These are phyloP conservation scores for Chionomys nivalis DNA, from an alignment of 2,113 vertebrate species.

Conservation along the genomic window DNA sequence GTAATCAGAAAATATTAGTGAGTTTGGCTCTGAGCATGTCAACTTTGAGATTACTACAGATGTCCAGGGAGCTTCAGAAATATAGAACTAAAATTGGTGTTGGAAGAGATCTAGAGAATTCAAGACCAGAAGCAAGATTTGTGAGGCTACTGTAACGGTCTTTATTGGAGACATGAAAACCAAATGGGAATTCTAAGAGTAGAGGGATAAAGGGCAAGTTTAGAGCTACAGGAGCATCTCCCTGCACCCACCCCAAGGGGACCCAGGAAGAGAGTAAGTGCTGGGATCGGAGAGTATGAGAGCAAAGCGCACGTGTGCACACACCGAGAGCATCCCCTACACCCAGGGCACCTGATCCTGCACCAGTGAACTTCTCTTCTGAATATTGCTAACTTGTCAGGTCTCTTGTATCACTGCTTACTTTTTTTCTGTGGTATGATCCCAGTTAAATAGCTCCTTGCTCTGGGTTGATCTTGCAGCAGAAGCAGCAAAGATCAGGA, in stretches of 20 bases:
- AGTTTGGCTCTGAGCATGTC: background rate
- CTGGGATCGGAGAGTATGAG: background rate
- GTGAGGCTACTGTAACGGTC: background rate
- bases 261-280: background rate
- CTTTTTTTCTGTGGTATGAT: background rate
- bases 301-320: background rate
- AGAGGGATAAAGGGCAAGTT: background rate
- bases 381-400: background rate
- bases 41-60: constrained; percentile 19
- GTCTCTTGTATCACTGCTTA: background rate
- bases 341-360: background rate
- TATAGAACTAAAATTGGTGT: constrained; percentile 20
- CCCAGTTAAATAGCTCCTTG: constrained; percentile 57
- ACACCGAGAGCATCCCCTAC: background rate
- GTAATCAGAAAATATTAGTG: background rate
- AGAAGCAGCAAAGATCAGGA: constrained; percentile 53
- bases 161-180: background rate
- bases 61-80: constrained; percentile 32
- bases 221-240: background rate
- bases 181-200: background rate
- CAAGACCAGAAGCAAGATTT: background rate
- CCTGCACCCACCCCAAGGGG: background rate
- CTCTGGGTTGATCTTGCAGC: constrained; percentile 4
- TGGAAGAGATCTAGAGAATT: background rate
- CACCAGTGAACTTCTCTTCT: background rate